Conservation (phyloP, 2,888 invertebrate species). For the Drosophila ochracea region DNA sequence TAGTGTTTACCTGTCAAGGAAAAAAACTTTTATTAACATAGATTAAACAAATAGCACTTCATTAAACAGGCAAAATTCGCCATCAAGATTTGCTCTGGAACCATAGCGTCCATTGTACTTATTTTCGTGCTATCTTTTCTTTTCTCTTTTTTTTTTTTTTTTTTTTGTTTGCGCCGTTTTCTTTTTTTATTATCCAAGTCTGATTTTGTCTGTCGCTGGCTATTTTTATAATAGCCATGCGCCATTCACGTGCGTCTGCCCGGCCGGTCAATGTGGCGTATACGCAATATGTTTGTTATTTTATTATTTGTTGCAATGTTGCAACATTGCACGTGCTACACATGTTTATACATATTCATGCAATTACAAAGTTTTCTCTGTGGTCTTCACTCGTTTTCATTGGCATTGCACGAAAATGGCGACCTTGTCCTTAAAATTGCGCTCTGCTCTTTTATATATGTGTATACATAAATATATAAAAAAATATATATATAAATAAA, state of each 20-base stretch:
- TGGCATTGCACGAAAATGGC: neutral
- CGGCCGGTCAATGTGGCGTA: conserved; percentile 53
- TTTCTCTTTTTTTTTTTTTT: neutral
- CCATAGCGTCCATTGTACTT: neutral
- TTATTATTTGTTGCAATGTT: neutral
- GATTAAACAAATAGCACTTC: neutral
- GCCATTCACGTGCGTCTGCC: conserved; percentile 67
- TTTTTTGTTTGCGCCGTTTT: conserved; percentile 30
- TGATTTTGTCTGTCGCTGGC: conserved; percentile 17
- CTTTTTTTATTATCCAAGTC: conserved; percentile 9
- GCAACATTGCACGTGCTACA: conserved; percentile 29
- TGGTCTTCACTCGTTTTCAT: neutral
- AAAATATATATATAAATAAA: neutral
- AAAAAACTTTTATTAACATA: neutral
- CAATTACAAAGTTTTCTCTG: neutral
- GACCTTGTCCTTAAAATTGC: conserved; percentile 18
- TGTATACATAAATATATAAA: neutral
- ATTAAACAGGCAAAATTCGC: neutral
- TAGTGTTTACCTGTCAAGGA: neutral
- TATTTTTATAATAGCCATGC: conserved; percentile 71
- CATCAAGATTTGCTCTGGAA: neutral
- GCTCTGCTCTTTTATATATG: neutral
- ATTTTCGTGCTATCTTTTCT: neutral
- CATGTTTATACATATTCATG: neutral
- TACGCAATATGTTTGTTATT: conserved; percentile 56